Evolutionary conservation across 2,113 vertebrate species (phyloP), one percentile per base, ranked within the genome.

Genomic region (Epinephelus fuscoguttatus): DNA sequence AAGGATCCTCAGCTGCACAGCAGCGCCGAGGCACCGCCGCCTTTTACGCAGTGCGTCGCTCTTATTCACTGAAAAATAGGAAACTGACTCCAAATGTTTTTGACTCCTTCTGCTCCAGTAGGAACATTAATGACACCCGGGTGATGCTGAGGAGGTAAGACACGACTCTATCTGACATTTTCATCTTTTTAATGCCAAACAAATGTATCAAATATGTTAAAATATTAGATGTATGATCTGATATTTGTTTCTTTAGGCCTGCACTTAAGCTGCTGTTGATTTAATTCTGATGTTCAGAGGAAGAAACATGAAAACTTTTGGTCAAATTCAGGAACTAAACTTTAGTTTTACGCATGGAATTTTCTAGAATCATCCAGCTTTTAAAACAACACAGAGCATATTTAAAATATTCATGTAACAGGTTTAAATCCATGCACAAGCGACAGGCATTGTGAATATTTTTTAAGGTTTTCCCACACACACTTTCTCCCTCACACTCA

Each of bases 1-100:
- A 79, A 91, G 88, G 90, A 92, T 72, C 80, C 89, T 72, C 84
- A 78, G 85, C 87, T 9, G 78, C 89, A 56, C 84, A 74, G 69
- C 75, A 81, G 89, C 85, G 14, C 80, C 33, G 73, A 83, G 47
- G n/a, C 74, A 7, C 76, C 66, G 69, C 62, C 33, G 78, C 12
- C 4, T 82, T 83, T 90, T 81, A 86, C 81, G 84, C 88, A 83
- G 76, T 78, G 84, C 77, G 55, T 56, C 60, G 49, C 70, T 81
- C 57, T 27, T 50, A 57, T 57, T 73, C 82, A 40, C 71, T 25
- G 63, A 84, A 64, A 87, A 81, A 67, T 12, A 61, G 72, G 69
- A 73, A 77, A 79, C 2, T 3, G 21, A 61, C 70, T 81, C 53
- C 37, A 71, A 72, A 71, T 78, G 60, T 37, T 77, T 87, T 84